Evolutionary conservation across 2,113 vertebrate genomes (phyloP).

Genomic region (Orientallactaga bullata): DNA sequence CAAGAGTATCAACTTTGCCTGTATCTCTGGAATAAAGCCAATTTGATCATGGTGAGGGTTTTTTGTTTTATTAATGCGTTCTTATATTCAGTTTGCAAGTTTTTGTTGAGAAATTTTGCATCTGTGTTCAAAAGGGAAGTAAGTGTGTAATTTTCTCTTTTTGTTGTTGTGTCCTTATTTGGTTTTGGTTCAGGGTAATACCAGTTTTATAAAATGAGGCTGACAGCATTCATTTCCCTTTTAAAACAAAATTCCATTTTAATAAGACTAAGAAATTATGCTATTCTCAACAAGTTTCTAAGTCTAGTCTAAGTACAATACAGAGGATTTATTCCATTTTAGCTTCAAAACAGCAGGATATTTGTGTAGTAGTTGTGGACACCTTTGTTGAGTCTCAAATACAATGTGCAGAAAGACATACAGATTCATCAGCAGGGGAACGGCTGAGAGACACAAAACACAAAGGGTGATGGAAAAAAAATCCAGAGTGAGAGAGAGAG

Average conservation of each 20-base stretch:
- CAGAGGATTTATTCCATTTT: conserved; percentile 34
- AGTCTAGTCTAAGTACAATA: conserved; percentile 29
- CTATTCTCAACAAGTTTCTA: conserved; percentile 32
- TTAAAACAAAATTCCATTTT: not conserved
- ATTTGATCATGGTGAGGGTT: not conserved
- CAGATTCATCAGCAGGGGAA: conserved; percentile 1
- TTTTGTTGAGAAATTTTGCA: not conserved
- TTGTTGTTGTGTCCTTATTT: not conserved
- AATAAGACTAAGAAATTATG: conserved; percentile 26
- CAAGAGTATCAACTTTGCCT: not conserved
- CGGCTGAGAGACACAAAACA: not conserved
- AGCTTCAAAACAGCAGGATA: not conserved
- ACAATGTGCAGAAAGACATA: not conserved
- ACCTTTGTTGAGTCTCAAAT: not conserved
- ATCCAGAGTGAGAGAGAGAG: too few relatives aligned
- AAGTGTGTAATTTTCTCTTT: not conserved
- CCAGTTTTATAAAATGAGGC: not conserved
- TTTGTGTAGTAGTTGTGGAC: not conserved
- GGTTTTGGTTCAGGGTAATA: not conserved
- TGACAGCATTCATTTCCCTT: not conserved
- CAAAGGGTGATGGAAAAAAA: too few relatives aligned
- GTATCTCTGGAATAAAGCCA: not conserved
- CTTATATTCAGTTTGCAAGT: not conserved
- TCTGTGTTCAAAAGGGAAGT: not conserved
- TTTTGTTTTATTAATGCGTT: not conserved